Evolutionary conservation across 2,888 invertebrate species (phyloP).

Genomic region (Pharmacophagus antenor): DNA sequence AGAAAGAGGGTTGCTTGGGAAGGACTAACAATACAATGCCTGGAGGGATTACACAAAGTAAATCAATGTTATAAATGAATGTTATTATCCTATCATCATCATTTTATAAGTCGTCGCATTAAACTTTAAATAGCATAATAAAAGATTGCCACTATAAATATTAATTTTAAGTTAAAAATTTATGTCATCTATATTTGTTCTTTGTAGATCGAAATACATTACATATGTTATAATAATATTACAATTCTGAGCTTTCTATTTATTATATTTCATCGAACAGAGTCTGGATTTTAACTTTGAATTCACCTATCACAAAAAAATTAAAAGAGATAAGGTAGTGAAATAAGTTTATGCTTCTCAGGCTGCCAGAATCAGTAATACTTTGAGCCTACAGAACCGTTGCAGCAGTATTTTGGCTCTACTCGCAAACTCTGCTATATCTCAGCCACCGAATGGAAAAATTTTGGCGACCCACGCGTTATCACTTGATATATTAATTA

Average conservation of each 20-base stretch:
- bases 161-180: too few relatives aligned
- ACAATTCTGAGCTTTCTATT: too few relatives aligned
- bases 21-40: slow-evolving; percentile 89
- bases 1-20: slow-evolving; percentile 80
- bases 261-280: too few relatives aligned
- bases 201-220: too few relatives aligned
- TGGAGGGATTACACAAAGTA: slow-evolving; percentile 94
- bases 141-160: too few relatives aligned
- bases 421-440: slow-evolving; percentile 93
- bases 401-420: slow-evolving; percentile 94
- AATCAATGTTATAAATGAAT: slow-evolving; percentile 27
- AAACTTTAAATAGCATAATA: too few relatives aligned
- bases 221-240: neutral
- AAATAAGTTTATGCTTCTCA: slow-evolving; percentile 44
- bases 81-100: neutral
- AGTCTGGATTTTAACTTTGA: too few relatives aligned
- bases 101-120: too few relatives aligned
- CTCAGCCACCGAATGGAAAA: slow-evolving; percentile 86
- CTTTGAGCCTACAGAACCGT: slow-evolving; percentile 91
- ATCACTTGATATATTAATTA: slow-evolving; percentile 94
- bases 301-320: neutral
- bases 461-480: slow-evolving; percentile 94
- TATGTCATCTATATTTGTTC: too few relatives aligned
- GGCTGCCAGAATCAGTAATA: slow-evolving; percentile 94
- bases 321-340: neutral